Evolutionary conservation across 2,888 invertebrate species (phyloP).

Genomic region (Megastigmus dorsalis): DNA sequence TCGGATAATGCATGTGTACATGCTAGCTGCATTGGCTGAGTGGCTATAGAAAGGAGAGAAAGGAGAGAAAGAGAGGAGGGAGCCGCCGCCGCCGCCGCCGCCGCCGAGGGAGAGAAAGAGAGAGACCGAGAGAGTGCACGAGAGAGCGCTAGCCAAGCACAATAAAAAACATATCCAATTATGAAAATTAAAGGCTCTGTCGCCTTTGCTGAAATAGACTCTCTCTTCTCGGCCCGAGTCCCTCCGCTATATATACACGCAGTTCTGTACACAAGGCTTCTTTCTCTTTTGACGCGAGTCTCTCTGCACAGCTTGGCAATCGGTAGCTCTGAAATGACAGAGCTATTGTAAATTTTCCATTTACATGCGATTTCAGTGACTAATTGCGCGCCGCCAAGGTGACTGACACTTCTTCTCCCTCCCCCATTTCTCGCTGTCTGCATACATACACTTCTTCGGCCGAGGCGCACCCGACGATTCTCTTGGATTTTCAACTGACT

Average conservation of each 20-base stretch:
- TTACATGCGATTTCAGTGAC: slow-evolving; percentile 40
- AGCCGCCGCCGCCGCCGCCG: too few relatives aligned
- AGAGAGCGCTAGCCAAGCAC: too few relatives aligned
- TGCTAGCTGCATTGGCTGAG: background rate
- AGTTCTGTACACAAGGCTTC: too few relatives aligned
- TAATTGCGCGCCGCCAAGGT: slow-evolving; percentile 37
- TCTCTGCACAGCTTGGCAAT: slow-evolving; percentile 38
- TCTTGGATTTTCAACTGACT: too few relatives aligned
- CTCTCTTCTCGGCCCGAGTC: background rate
- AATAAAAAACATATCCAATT: slow-evolving; percentile 67
- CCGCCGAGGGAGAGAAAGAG: background rate
- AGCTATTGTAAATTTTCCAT: slow-evolving; percentile 48
- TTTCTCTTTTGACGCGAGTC: too few relatives aligned
- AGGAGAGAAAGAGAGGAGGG: too few relatives aligned
- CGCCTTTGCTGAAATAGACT: slow-evolving; percentile 64
- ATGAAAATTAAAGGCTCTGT: slow-evolving; percentile 73
- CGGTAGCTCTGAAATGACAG: slow-evolving; percentile 37
- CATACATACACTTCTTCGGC: background rate
- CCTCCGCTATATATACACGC: too few relatives aligned
- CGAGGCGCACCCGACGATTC: background rate
- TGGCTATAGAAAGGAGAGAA: too few relatives aligned
- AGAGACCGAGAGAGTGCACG: background rate
- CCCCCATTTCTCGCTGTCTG: too few relatives aligned
- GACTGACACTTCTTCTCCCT: slow-evolving; percentile 12
- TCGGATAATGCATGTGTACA: background rate